A percentile compares a stretch with the other conserved stretches of the same genome.
Evolutionary conservation across 1,140 invertebrate species (phyloP).

Genomic region (Leptinotarsa texana): DNA sequence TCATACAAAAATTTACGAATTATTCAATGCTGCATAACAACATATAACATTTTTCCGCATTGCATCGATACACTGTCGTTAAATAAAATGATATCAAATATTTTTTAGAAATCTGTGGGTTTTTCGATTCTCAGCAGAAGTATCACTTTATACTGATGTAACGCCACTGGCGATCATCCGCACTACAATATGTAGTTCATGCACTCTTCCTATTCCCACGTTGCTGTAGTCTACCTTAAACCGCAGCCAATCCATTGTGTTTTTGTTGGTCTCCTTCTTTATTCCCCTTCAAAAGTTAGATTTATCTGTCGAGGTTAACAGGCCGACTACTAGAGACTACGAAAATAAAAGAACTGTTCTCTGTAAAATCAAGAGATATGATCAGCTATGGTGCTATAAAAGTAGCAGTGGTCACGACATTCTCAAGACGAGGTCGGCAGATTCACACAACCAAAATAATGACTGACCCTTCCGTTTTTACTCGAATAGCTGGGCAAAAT

Average conservation of each 20-base stretch:
- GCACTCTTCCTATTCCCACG: constrained; percentile 2
- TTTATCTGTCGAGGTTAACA: background rate
- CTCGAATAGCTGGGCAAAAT: too few relatives aligned
- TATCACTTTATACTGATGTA: too few relatives aligned
- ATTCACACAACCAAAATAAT: too few relatives aligned
- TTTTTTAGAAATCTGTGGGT: too few relatives aligned
- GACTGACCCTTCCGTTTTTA: too few relatives aligned
- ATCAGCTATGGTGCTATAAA: background rate
- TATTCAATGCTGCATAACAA: too few relatives aligned
- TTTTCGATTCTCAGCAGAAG: too few relatives aligned
- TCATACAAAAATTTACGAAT: too few relatives aligned
- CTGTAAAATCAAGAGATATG: constrained; percentile 4
- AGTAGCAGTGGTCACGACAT: background rate
- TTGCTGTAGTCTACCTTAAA: constrained; percentile 6
- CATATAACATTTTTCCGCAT: too few relatives aligned
- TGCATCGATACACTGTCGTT: too few relatives aligned
- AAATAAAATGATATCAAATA: too few relatives aligned
- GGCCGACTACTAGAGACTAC: background rate
- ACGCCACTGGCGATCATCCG: background rate
- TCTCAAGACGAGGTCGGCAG: too few relatives aligned
- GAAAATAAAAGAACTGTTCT: constrained; percentile 1
- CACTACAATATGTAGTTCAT: background rate
- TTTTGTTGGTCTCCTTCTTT: background rate
- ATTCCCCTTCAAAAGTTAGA: background rate
- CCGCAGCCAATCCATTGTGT: constrained; percentile 1